Evolutionary conservation across 2,113 vertebrate species (phyloP).

Genomic region (Pholis gunnellus): DNA sequence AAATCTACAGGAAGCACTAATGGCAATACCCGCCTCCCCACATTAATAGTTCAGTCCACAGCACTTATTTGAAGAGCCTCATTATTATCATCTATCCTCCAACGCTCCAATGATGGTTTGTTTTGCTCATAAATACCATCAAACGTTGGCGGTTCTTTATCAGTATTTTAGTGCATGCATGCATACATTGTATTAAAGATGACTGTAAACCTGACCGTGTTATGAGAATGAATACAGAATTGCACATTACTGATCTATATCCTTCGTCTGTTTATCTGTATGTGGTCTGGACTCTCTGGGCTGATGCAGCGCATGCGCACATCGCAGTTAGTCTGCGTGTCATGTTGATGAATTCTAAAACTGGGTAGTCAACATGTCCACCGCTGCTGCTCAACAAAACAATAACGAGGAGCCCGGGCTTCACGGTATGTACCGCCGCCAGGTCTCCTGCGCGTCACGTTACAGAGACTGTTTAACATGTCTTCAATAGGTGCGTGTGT

Average conservation of each 20-base stretch:
- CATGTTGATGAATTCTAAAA: slow-evolving; percentile 74
- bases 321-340: slow-evolving; percentile 48
- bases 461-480: accelerated
- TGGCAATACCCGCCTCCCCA: background rate
- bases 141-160: background rate
- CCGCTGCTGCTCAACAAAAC: slow-evolving; percentile 81
- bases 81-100: background rate
- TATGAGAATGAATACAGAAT: background rate
- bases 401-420: slow-evolving; percentile 85
- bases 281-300: slow-evolving; percentile 9
- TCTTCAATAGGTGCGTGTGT: background rate
- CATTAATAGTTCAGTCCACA: background rate
- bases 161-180: background rate
- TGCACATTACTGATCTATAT: background rate
- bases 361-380: slow-evolving; percentile 85
- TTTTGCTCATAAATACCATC: background rate
- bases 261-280: background rate
- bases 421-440: slow-evolving; percentile 77
- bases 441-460: background rate
- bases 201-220: background rate
- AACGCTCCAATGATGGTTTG: background rate
- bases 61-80: background rate
- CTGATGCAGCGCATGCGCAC: slow-evolving; percentile 67
- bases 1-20: background rate
- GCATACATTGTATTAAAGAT: background rate